Evolutionary conservation across 2,888 invertebrate genomes (phyloP).

Genomic region (Stictocephala bisonia): DNA sequence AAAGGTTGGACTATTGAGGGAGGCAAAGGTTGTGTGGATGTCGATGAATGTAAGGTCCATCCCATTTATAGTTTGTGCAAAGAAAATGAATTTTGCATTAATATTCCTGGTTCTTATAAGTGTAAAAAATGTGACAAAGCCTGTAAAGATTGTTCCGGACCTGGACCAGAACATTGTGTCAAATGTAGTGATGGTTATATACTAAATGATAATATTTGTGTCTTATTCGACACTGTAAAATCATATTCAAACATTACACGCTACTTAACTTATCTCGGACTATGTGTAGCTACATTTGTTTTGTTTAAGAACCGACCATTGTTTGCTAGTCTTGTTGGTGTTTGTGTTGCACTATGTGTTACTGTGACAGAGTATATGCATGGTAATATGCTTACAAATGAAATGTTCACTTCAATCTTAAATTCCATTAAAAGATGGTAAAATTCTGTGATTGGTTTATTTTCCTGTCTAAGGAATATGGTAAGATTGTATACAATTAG

Average conservation of each 20-base stretch:
- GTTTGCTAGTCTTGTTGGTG: slow-evolving; percentile 81
- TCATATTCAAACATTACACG: slow-evolving; percentile 62
- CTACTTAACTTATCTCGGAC: slow-evolving; percentile 86
- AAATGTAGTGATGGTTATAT: slow-evolving; percentile 81
- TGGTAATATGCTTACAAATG: too few relatives aligned
- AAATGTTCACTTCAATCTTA: too few relatives aligned
- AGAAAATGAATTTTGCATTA: slow-evolving; percentile 85
- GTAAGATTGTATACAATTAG: too few relatives aligned
- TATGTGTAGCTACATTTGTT: slow-evolving; percentile 86
- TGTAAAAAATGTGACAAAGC: slow-evolving; percentile 80
- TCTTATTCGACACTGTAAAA: too few relatives aligned
- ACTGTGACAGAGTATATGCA: slow-evolving; percentile 84
- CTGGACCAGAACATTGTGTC: slow-evolving; percentile 92
- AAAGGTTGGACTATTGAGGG: slow-evolving; percentile 80
- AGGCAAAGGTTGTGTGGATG: slow-evolving; percentile 83
- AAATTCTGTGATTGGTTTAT: too few relatives aligned
- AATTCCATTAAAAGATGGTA: too few relatives aligned
- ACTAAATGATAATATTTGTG: slow-evolving; percentile 80
- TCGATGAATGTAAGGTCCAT: slow-evolving; percentile 82
- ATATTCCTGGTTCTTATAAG: slow-evolving; percentile 82
- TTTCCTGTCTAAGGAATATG: too few relatives aligned
- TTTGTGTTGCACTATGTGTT: slow-evolving; percentile 85
- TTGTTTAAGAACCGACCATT: slow-evolving; percentile 84
- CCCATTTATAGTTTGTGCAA: slow-evolving; percentile 68
- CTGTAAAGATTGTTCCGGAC: slow-evolving; percentile 86